Evolutionary conservation across 2,113 vertebrate species (phyloP).

Genomic region (Forbesichthys agassizii): DNA sequence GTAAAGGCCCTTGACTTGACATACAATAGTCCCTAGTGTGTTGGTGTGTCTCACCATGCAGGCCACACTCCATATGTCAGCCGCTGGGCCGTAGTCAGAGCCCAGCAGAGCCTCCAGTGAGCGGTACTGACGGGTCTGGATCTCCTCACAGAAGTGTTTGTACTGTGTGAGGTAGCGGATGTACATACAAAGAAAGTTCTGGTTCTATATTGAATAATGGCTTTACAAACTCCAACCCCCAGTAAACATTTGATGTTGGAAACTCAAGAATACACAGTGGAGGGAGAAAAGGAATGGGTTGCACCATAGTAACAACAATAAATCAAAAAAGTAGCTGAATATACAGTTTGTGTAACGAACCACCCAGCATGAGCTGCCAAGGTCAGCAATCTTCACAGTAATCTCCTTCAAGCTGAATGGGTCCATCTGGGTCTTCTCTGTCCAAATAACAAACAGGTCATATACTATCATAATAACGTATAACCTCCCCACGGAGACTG

Average conservation of each 20-base stretch:
- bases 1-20: neutral
- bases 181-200: neutral
- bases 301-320: neutral
- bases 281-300: neutral
- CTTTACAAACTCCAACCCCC: neutral
- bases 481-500: too few species aligned
- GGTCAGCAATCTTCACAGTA: slow-evolving; percentile 85
- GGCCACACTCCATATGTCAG: slow-evolving; percentile 86
- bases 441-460: too few species aligned
- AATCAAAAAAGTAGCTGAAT: neutral
- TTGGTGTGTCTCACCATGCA: slow-evolving; percentile 78
- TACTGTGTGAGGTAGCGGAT: slow-evolving; percentile 70
- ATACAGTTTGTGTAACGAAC: slow-evolving; percentile 66
- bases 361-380: slow-evolving; percentile 88
- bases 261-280: neutral
- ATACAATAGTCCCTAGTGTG: neutral
- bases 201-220: too few species aligned
- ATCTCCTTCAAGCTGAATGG: slow-evolving; percentile 60
- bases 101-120: slow-evolving; percentile 86
- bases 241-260: neutral
- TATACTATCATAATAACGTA: too few species aligned
- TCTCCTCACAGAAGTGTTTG: slow-evolving; percentile 86
- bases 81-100: slow-evolving; percentile 81
- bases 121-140: slow-evolving; percentile 87
- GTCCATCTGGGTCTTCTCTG: slow-evolving; percentile 8